phyloP scores from a whole-genome alignment of 2,797 vertebrate genomes.

The Ispidina lecontei region DNA sequence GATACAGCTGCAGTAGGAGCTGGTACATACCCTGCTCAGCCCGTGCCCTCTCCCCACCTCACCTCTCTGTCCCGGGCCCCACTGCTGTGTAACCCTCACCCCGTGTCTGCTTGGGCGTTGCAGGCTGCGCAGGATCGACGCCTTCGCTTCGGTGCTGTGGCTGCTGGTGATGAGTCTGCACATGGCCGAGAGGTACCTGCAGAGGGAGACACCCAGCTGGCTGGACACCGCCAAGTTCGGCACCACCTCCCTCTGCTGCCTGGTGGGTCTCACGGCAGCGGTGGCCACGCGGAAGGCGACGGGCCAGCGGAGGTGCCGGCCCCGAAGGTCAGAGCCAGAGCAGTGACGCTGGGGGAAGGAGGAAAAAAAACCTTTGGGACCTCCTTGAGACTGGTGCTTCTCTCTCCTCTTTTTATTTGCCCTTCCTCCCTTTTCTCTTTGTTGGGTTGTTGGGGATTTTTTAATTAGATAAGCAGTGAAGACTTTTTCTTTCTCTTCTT shows the following conservation, averaged over 20 bases:
- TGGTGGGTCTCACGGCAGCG: conserved; percentile 91
- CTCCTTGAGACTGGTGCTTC: conserved; percentile 55
- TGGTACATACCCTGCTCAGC: neutral
- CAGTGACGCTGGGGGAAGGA: conserved; percentile 80
- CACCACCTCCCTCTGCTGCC: conserved; percentile 88
- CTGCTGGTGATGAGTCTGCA: conserved; percentile 86
- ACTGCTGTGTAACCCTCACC: neutral
- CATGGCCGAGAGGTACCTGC: conserved; percentile 82
- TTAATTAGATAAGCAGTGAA: conserved; percentile 51
- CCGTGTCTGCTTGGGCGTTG: neutral
- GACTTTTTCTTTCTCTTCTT: conserved; percentile 1
- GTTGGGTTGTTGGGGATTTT: neutral
- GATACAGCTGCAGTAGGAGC: neutral
- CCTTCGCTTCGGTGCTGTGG: conserved; percentile 90
- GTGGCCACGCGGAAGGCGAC: conserved; percentile 88
- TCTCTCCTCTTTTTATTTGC: conserved; percentile 24
- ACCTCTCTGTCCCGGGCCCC: neutral
- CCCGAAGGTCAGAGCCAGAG: conserved; percentile 97
- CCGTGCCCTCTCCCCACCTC: neutral
- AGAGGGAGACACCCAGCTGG: conserved; percentile 79
- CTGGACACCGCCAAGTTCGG: conserved; percentile 86
- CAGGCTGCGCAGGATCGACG: conserved; percentile 93
- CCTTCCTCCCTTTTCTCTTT: neutral
- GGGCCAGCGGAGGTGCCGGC: conserved; percentile 87
- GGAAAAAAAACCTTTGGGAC: conserved; percentile 61